Conservation (phyloP, 2,797 vertebrate genomes). For the Argentina silus region DNA sequence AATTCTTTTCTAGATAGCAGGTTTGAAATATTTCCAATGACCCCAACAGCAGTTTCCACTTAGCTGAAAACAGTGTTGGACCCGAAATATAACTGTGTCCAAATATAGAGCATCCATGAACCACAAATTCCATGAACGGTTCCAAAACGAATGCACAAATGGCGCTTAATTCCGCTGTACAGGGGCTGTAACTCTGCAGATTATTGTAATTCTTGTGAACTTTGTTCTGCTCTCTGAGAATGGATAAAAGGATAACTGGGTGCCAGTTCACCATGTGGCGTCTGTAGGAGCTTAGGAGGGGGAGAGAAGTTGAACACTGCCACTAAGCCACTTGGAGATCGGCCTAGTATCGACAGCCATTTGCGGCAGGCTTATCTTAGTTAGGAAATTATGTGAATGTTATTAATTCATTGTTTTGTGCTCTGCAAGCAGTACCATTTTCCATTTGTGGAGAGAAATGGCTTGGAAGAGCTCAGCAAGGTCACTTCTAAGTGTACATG, state of each 20-base stretch:
- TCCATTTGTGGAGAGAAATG: neutral
- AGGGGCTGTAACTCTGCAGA: conserved; percentile 48
- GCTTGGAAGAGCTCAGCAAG: neutral
- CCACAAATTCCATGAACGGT: conserved; percentile 50
- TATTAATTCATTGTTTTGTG: conserved; percentile 52
- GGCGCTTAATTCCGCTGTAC: conserved; percentile 47
- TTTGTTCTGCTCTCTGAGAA: conserved; percentile 64
- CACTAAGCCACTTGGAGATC: conserved; percentile 67
- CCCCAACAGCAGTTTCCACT: too few relatives aligned
- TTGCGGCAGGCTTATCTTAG: conserved; percentile 61
- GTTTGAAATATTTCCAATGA: too few relatives aligned
- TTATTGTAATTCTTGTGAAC: conserved; percentile 73
- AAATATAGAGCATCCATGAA: neutral
- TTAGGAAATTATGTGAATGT: conserved; percentile 44
- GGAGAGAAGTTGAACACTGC: conserved; percentile 58
- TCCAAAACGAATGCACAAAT: conserved; percentile 45
- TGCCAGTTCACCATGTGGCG: conserved; percentile 62
- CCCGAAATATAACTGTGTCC: conserved; percentile 6
- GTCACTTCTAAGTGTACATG: neutral
- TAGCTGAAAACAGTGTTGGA: neutral
- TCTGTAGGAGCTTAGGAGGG: conserved; percentile 58
- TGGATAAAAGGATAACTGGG: conserved; percentile 60
- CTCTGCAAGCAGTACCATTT: conserved; percentile 38
- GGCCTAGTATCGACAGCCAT: conserved; percentile 64
- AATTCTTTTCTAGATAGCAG: too few relatives aligned